These are phyloP conservation scores for Plusia festucae DNA, from an alignment of 2,888 invertebrate genomes.

Conservation along the genomic window DNA sequence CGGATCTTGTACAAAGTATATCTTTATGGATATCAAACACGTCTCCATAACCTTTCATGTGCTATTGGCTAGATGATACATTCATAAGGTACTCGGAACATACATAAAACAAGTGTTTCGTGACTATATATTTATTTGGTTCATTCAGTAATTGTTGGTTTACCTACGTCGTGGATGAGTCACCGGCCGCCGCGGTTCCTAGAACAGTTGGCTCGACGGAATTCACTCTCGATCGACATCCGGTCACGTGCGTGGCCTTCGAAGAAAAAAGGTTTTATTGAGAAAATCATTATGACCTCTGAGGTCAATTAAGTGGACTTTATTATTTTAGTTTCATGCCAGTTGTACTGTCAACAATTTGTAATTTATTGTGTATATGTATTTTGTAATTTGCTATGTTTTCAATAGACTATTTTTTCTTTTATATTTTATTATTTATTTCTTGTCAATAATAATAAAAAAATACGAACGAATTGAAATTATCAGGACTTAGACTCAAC, in stretches of 20 bases:
- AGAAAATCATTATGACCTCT: constrained; percentile 33
- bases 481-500: neutral
- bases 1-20: too few species aligned
- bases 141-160: constrained; percentile 11
- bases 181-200: constrained; percentile 51
- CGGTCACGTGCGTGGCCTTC: constrained; percentile 61
- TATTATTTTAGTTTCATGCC: too few species aligned
- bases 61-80: neutral
- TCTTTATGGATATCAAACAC: too few species aligned
- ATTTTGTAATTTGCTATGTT: too few species aligned
- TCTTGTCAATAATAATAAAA: neutral
- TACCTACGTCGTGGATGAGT: constrained; percentile 45
- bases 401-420: too few species aligned
- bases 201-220: constrained; percentile 59
- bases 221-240: constrained; percentile 74
- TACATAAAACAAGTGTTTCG: constrained; percentile 11
- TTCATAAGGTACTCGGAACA: constrained; percentile 5
- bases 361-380: too few species aligned
- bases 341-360: too few species aligned
- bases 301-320: constrained; percentile 11
- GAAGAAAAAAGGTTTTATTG: constrained; percentile 26
- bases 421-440: neutral
- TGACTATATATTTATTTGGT: constrained; percentile 37
- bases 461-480: neutral
- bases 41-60: neutral